Percentiles rank a stretch among this genome's conserved stretches.
Conservation (phyloP, 1,140 invertebrate genomes). For the Oncopeltus fasciatus region DNA sequence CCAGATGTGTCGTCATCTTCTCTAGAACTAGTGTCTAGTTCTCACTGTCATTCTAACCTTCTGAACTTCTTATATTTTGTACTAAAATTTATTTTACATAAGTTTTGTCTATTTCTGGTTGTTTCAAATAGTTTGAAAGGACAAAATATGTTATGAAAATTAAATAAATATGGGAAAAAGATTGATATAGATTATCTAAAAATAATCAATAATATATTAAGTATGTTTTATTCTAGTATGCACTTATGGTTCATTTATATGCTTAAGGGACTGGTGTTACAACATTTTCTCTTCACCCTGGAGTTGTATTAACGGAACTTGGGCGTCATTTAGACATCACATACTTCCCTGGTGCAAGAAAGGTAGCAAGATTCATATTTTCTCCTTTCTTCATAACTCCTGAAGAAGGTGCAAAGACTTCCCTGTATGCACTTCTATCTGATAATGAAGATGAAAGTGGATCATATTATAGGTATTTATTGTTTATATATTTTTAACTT, state of each 20-base stretch:
- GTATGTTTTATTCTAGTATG: too few species aligned
- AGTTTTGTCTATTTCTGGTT: too few species aligned
- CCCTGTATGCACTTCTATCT: conserved; percentile 48
- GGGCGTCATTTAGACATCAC: conserved; percentile 47
- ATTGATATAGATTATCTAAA: too few species aligned
- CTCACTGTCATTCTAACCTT: too few species aligned
- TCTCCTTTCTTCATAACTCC: conserved; percentile 41
- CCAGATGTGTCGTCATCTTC: too few species aligned
- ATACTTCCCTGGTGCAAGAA: conserved; percentile 30
- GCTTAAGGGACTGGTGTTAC: conserved; percentile 36
- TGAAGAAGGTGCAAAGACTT: conserved; percentile 61
- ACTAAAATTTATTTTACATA: too few species aligned
- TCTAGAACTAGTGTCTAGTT: too few species aligned
- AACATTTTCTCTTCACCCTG: conserved; percentile 55
- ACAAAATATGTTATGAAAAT: too few species aligned
- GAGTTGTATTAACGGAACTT: conserved; percentile 56
- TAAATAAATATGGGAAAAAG: too few species aligned
- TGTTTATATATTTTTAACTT: background rate
- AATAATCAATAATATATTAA: too few species aligned
- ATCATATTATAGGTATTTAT: conserved; percentile 40
- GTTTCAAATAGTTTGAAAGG: too few species aligned
- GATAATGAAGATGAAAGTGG: conserved; percentile 54
- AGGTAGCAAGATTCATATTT: conserved; percentile 24
- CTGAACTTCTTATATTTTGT: too few species aligned
- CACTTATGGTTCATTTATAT: background rate